Evolutionary conservation across 1,140 invertebrate species (phyloP), one percentile per base, ranked within the genome.

Genomic region (Drosophila erecta): DNA sequence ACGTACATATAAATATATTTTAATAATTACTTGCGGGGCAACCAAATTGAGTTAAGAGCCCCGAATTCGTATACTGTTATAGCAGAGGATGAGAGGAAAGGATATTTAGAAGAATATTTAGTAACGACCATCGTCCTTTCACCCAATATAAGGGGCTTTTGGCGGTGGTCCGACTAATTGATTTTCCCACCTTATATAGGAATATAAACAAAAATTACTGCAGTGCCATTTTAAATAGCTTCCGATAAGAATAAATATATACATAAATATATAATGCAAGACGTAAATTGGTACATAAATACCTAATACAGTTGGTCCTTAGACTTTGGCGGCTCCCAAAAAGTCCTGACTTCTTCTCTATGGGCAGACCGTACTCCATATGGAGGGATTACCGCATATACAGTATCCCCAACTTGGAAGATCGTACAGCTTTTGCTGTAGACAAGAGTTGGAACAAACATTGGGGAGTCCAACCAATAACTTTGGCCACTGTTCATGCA

Each of bases 171-270:
- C 49, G 59, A 90, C 90, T 87, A 91, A 91, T 91, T 91, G 90
- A 89, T 90, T 91, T 91, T 91, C 90, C 90, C 90, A 91, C 90
- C 90, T 91, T 91, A 91, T 73, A 87, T 84, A 86, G 79, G 79
- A 87, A 87, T 87, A 87, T 87, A 87, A 70, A 77, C 62, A 76
- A 69, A 76, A 79, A 85, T 81, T 91, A 91, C 90, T 91, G 90
- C 90, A 91, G 90, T 91, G 90, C 90, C 90, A 91, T 91, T 91
- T 91, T 90, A 91, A 91, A 91, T 90, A 91, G 90, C 90, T 91
- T 91, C 90, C 90, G 67, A 91, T 84, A 91, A 91, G 85, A 80
- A 84, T 59, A 81, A 71, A 72, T 59, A 79, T 65, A 54, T 64
- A 83, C 38, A 80, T 56, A 80, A 51, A 67, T 38, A 76, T 47